Base-by-base conservation (phyloP, 1,140 invertebrate genomes). In the Panagrolaimus sp. region DNA sequence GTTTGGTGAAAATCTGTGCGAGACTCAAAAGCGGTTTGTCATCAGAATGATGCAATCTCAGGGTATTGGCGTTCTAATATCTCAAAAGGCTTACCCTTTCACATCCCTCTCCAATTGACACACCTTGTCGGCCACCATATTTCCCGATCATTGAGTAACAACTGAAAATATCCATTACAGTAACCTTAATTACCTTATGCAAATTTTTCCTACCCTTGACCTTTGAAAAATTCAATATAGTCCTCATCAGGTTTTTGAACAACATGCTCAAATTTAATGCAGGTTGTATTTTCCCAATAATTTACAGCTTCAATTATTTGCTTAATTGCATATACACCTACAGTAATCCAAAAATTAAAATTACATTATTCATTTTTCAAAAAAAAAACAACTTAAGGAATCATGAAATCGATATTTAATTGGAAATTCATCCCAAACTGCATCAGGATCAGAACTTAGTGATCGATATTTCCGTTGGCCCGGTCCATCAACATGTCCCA, bases 261-360 rank as follows among this genome's bases (percentile, higher is more conserved):
- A 10, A 74, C 68, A 63, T 81, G 80, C 48, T 82, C 69, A 67
- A 82, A 82, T 9, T 38, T 67, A 38, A 82, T 46, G 63, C 80
- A 82, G 1, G 80, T 83, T 28, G 72, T 73, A 45, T 77, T 74
- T 64, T 83, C 70, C 80, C 80, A 82, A 68, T 71, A 83, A 55
- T 75, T 69, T 14, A 82, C 63, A 0, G 81, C 78, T 38, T 71
- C 65, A 32, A 83, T 73, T 44, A 81, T 83, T 71, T 79, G 78
- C 26, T 71, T 67, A 58, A 81, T 79, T 7, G 76, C 73, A 58
- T 62, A 81, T 44, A 81, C 71, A 17, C 65, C 79, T 79, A 68
- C 14, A 52, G 21, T 28, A 58, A 58, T 24, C 48, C 14, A 58
- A 24, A n/a, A 58, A n/a, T 8, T 14, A 88, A 89, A 88, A 21